Base-by-base conservation (phyloP, 1,140 invertebrate genomes). In the Diabrotica virgifera region DNA sequence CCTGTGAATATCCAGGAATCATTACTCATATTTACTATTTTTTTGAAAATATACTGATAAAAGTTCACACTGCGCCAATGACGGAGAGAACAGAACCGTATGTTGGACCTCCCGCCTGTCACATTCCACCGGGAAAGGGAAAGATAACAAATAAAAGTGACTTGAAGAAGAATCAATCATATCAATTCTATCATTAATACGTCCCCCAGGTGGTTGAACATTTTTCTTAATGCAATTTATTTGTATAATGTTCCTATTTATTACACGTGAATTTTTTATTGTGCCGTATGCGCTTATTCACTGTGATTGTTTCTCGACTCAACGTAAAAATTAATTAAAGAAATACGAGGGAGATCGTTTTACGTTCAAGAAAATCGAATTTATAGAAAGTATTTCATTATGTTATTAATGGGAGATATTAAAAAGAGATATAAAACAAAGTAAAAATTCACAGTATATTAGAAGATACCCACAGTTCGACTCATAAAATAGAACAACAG, bases 191-290 rank as follows among this genome's bases (percentile, higher is more conserved):
- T 46, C 40, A 46, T 46, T 46, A 46, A 46, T 46, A 46, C 40
- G 40, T 46, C 40, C 40, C 24, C 40, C 40, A n/a, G 40, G 40
- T 46, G 40, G 40, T 46, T 46, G 40, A 46, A 46, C 40, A 46
- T 46, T 46, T 46, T 46, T 46, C 40, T 46, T 46, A 46, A 46
- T 46, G 40, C 40, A 46, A 46, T 46, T 46, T 46, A 46, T 46
- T 46, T 46, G 40, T 46, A 10, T 46, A n/a, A 46, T 46, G 40
- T 46, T 46, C 40, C 40, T 46, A 46, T 46, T 46, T 46, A 46
- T 46, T 46, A 46, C n/a, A 46, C 2, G 8, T 8, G 8, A 46
- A 46, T 46, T 64, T 67, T 62, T 63, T 70, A 65, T 46, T 46
- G 40, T 10, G 6, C n/a, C n/a, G n/a, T 46, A n/a, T 46, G n/a